Evolutionary conservation across 2,797 vertebrate species (phyloP).

Genomic region (Pseudocheirus occidentalis): DNA sequence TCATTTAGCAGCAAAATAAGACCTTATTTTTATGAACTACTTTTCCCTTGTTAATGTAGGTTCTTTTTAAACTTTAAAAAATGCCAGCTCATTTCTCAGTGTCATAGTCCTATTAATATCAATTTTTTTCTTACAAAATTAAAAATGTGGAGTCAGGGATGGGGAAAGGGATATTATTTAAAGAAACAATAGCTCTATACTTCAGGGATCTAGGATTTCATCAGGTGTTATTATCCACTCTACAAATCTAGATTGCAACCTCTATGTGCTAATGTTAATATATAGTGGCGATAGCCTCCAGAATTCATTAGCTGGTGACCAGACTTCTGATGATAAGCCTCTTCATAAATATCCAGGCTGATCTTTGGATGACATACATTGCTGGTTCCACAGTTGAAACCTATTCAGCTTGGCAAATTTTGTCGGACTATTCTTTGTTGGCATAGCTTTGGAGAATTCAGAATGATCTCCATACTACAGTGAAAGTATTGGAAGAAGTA

Average conservation of each 20-base stretch:
- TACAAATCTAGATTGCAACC: background rate
- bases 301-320: background rate
- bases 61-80: slow-evolving; percentile 54
- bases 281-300: background rate
- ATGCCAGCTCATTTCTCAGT: background rate
- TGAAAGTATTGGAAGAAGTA: background rate
- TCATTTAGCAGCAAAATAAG: background rate
- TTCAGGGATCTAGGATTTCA: background rate
- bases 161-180: background rate
- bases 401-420: background rate
- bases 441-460: background rate
- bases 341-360: background rate
- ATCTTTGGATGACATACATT: background rate
- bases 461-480: background rate
- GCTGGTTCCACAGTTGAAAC: background rate
- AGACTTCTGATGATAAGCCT: background rate
- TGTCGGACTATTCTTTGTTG: background rate
- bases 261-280: background rate
- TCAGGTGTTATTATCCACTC: background rate
- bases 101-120: background rate
- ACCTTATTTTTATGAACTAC: background rate
- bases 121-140: slow-evolving; percentile 29
- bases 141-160: background rate
- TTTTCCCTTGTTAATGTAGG: background rate
- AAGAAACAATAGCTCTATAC: background rate